Percentiles rank a stretch among this genome's conserved stretches.
These are phyloP conservation scores for Cerastoderma edule DNA, from an alignment of 2,888 invertebrate species.

Conservation along the genomic window DNA sequence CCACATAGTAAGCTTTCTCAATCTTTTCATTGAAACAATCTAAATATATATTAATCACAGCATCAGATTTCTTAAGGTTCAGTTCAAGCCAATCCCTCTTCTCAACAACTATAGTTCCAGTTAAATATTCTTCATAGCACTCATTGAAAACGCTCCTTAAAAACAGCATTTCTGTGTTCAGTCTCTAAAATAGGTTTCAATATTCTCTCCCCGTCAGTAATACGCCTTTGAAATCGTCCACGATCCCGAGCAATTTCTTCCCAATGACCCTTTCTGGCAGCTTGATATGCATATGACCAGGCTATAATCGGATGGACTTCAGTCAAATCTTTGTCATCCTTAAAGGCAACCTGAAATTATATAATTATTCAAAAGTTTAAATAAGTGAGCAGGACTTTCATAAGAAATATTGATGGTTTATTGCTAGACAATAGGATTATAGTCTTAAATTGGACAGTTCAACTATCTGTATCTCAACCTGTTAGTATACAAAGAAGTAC, in stretches of 20 bases:
- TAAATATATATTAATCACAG: background rate
- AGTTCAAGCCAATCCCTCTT: background rate
- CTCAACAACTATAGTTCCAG: too few species aligned
- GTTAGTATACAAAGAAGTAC: background rate
- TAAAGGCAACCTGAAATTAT: slow-evolving; percentile 70
- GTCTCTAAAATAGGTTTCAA: slow-evolving; percentile 58
- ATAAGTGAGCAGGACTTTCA: background rate
- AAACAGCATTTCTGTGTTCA: slow-evolving; percentile 57
- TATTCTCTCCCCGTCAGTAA: slow-evolving; percentile 60
- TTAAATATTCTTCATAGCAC: too few species aligned
- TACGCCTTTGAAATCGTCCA: slow-evolving; percentile 68
- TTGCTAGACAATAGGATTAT: background rate
- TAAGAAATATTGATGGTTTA: background rate
- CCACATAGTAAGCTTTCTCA: background rate
- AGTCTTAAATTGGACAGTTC: background rate
- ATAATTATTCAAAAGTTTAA: background rate
- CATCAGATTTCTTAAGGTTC: background rate
- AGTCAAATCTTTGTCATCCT: slow-evolving; percentile 57
- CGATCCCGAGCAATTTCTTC: slow-evolving; percentile 73
- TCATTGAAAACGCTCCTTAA: slow-evolving; percentile 34
- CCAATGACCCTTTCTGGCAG: slow-evolving; percentile 76
- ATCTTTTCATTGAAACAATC: background rate
- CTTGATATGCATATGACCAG: slow-evolving; percentile 68
- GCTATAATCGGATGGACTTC: slow-evolving; percentile 61
- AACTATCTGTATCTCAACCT: background rate